phyloP scores from a whole-genome alignment of 2,797 vertebrate genomes.

The Falco berigora region DNA sequence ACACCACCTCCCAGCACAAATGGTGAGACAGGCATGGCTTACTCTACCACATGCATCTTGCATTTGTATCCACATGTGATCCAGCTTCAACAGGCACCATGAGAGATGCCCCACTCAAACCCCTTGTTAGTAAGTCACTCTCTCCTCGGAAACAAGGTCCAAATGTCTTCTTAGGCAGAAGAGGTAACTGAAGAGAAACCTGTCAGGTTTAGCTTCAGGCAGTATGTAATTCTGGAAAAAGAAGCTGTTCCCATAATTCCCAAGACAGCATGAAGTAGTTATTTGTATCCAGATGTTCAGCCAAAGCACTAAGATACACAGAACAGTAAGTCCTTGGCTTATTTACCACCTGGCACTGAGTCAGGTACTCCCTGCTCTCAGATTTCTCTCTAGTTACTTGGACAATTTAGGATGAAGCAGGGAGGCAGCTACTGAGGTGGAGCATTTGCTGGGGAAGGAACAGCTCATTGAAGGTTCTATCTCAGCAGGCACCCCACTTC shows the following conservation, averaged over 20 bases:
- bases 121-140: neutral
- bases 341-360: neutral
- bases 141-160: neutral
- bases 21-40: neutral
- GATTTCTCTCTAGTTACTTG: neutral
- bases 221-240: neutral
- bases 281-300: constrained; percentile 16
- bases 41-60: neutral
- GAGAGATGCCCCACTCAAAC: neutral
- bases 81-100: neutral
- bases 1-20: neutral
- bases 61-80: rapidly evolving
- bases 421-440: neutral
- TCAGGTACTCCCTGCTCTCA: neutral
- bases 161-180: neutral
- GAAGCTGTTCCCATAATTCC: neutral
- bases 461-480: neutral
- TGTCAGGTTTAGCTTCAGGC: neutral
- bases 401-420: neutral
- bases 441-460: neutral
- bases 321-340: constrained; percentile 13
- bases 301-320: neutral
- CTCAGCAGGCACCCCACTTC: neutral
- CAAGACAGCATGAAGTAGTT: neutral
- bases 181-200: neutral